A percentile compares a stretch with the other conserved stretches of the same genome.
These are phyloP conservation scores for Zaprionus capensis DNA, from an alignment of 1,140 invertebrate species.

Conservation along the genomic window DNA sequence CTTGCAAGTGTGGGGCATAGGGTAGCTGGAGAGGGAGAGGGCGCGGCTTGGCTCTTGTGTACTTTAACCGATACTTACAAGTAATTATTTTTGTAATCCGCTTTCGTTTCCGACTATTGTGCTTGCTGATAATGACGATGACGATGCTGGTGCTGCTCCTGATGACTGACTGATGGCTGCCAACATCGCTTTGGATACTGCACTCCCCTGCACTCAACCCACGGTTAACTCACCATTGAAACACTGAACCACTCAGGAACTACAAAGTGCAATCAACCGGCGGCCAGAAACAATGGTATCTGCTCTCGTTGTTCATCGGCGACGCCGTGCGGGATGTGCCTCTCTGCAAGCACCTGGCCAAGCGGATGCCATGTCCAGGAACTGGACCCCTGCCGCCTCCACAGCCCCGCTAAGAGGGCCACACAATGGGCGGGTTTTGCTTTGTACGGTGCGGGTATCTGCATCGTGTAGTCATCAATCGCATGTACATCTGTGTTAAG, in stretches of 20 bases:
- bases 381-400: constrained; percentile 73
- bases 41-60: constrained; percentile 21
- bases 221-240: background rate
- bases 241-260: constrained; percentile 85
- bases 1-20: constrained; percentile 18
- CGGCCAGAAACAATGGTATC: constrained; percentile 90
- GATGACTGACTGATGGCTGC: constrained; percentile 19
- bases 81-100: constrained; percentile 83
- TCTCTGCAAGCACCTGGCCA: constrained; percentile 91
- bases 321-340: constrained; percentile 91
- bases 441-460: constrained; percentile 10
- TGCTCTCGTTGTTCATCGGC: constrained; percentile 92
- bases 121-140: constrained; percentile 11
- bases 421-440: constrained; percentile 34
- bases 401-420: constrained; percentile 66
- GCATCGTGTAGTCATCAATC: constrained; percentile 59
- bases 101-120: constrained; percentile 64
- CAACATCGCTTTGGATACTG: constrained; percentile 19
- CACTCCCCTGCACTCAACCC: background rate
- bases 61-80: constrained; percentile 79
- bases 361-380: constrained; percentile 85
- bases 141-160: constrained; percentile 17
- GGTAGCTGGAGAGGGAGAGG: background rate
- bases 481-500: constrained; percentile 69
- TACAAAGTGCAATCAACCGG: constrained; percentile 89